Conservation (phyloP, 2,888 invertebrate genomes). For the Conus canariensis region DNA sequence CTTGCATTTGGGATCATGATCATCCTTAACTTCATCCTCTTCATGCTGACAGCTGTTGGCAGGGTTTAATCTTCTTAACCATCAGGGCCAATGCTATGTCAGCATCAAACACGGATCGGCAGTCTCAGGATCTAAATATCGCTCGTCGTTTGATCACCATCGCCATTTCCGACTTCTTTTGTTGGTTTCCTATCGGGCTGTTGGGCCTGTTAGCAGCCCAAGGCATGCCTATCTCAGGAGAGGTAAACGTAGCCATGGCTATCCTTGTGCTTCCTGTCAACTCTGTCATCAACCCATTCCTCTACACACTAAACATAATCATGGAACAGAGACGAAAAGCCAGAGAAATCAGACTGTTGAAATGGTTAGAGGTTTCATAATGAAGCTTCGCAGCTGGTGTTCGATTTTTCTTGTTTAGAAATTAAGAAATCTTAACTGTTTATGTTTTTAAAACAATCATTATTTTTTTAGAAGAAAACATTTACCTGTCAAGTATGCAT, state of each 20-base stretch:
- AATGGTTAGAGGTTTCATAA: not conserved
- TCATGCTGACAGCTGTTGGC: not conserved
- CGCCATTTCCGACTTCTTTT: not conserved
- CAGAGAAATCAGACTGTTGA: not conserved
- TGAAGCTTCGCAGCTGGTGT: no score
- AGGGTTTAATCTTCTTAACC: not conserved
- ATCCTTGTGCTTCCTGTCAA: not conserved
- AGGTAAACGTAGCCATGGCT: conserved; percentile 15
- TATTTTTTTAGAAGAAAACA: no score
- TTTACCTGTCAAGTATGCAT: no score
- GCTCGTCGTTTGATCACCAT: conserved; percentile 11
- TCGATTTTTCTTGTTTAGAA: no score
- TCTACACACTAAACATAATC: conserved; percentile 11
- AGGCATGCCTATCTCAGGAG: not conserved
- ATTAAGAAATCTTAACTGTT: no score
- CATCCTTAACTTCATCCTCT: conserved; percentile 1
- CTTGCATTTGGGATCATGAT: conserved; percentile 17
- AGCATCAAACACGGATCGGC: not conserved
- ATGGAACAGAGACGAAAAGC: not conserved
- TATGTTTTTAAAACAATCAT: no score
- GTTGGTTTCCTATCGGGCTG: conserved; percentile 10
- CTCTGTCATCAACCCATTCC: conserved; percentile 22
- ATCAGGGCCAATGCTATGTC: not conserved
- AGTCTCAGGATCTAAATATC: not conserved
- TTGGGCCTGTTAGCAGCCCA: not conserved